Base-by-base conservation (phyloP, 2,888 invertebrate species). In the Electrophaes corylata region DNA sequence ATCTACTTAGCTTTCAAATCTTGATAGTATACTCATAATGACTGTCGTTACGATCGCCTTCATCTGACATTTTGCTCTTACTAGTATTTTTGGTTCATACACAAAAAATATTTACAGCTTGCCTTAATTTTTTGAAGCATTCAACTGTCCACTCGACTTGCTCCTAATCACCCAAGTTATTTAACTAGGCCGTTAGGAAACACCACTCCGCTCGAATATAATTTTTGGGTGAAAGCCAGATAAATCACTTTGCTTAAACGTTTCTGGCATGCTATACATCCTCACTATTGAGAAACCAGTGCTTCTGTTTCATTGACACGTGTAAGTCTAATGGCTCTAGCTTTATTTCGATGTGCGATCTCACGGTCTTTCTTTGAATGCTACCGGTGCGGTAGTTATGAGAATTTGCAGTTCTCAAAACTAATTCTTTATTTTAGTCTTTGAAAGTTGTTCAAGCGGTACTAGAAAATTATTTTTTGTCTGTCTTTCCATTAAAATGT, bases 171-270 rank as follows among this genome's bases (percentile, higher is more conserved):
- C 31, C 60, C 51, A 49, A 54, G 45, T 45, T 52, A 18, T 47
- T 47, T 57, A 49, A 57, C 57, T 51, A 46, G 46, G 49, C 26
- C 33, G 47, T 56, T 57, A 51, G 45, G 49, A 54, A 54, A 46
- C 39, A 50, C 51, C 45, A 44, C 39, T 51, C 44, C 12, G 51
- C 37, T 45, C 29, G n/a, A 26, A 53, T 59, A 33, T 49, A 35
- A 59, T 51, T 62, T 64, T 65, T 67, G 65, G 65, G 58, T 57
- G 43, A 14, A 52, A 58, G 65, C 65, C 67, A 65, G 52, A 57
- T 49, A 41, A 40, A 52, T 51, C 26, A 41, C 53, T 59, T 37
- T 31, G 45, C 51, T 60, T 51, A 47, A 60, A 60, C 51, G 60
- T 60, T 60, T 55, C 39, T 55, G 60, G 60, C 55, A 55, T 51